These are phyloP conservation scores for Tragelaphus oryx DNA, from an alignment of 2,797 vertebrate genomes.

Conservation along the genomic window DNA sequence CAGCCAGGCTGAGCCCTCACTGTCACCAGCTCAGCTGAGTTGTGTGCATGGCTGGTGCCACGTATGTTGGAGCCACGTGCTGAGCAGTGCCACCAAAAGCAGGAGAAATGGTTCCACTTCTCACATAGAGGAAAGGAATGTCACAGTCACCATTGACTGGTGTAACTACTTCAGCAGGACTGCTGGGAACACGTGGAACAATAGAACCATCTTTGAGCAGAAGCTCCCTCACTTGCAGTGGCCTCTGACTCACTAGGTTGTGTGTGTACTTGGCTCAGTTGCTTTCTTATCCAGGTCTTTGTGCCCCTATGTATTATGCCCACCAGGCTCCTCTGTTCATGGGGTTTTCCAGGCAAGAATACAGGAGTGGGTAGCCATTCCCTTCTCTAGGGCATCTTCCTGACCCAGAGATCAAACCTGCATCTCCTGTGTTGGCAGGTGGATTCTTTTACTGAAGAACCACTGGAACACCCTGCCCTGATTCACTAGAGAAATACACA, in stretches of 20 bases:
- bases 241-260: neutral
- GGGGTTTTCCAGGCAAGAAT: neutral
- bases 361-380: neutral
- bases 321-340: neutral
- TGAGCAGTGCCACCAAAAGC: neutral
- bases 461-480: neutral
- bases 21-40: neutral
- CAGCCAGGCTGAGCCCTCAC: neutral
- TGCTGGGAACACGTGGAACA: neutral
- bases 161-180: neutral
- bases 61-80: neutral
- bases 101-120: neutral
- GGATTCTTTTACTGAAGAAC: neutral
- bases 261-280: neutral
- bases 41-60: neutral
- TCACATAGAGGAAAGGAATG: neutral
- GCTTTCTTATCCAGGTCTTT: neutral
- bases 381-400: neutral
- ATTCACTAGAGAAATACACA: neutral
- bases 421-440: neutral
- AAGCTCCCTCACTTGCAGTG: neutral
- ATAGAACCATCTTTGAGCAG: neutral
- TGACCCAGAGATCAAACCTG: neutral
- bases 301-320: neutral
- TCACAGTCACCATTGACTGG: neutral